phyloP scores from a whole-genome alignment of 2,888 invertebrate species.

The Biston stratarius region DNA sequence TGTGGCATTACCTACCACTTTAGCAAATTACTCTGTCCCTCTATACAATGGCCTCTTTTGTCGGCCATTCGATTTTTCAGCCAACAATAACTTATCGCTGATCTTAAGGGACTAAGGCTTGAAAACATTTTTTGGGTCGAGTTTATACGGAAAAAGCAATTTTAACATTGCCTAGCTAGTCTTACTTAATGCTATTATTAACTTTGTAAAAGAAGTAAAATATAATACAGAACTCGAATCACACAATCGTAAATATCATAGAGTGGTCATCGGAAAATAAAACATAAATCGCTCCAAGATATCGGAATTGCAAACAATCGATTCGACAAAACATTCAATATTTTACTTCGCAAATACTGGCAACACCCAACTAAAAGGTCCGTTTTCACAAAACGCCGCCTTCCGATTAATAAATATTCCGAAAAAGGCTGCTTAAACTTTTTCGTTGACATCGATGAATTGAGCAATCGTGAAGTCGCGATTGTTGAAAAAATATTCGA shows the following conservation, averaged over 20 bases:
- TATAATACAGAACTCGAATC: neutral
- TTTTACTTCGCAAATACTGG: slow-evolving; percentile 34
- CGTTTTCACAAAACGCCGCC: slow-evolving; percentile 45
- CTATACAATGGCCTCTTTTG: slow-evolving; percentile 58
- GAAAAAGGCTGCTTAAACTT: slow-evolving; percentile 48
- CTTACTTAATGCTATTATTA: neutral
- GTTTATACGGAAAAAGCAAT: slow-evolving; percentile 22
- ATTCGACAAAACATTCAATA: slow-evolving; percentile 36
- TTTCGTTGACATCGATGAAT: slow-evolving; percentile 49
- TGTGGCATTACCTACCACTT: slow-evolving; percentile 69
- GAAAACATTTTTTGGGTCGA: slow-evolving; percentile 28
- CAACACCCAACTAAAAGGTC: slow-evolving; percentile 33
- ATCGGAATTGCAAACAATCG: slow-evolving; percentile 33
- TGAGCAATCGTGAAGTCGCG: slow-evolving; percentile 44
- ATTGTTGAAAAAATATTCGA: slow-evolving; percentile 42
- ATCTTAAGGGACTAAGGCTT: slow-evolving; percentile 40
- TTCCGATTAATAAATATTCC: slow-evolving; percentile 50
- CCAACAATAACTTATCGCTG: slow-evolving; percentile 58
- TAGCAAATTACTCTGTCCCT: slow-evolving; percentile 71
- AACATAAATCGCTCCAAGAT: slow-evolving; percentile 31
- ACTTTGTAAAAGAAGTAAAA: neutral
- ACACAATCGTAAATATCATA: neutral
- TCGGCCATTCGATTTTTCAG: slow-evolving; percentile 62
- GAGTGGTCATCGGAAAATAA: slow-evolving; percentile 13
- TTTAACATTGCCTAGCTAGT: neutral